These are phyloP conservation scores for Machimus atricapillus DNA, from an alignment of 2,888 invertebrate genomes.

Conservation along the genomic window DNA sequence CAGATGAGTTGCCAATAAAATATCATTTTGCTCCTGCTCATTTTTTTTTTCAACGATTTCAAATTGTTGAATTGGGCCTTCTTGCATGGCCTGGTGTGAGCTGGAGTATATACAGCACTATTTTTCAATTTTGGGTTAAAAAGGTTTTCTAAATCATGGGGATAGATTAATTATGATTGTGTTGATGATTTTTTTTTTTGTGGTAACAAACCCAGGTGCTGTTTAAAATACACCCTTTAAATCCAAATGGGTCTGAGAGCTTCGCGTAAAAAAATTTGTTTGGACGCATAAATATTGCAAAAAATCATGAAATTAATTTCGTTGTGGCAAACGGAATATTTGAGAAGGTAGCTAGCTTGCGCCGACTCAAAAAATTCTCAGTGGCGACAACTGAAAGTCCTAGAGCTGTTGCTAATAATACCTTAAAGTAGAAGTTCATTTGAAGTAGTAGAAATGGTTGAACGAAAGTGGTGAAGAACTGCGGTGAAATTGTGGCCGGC, in stretches of 20 bases:
- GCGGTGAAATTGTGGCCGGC: constrained; percentile 20
- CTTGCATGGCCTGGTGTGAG: not conserved
- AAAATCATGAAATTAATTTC: constrained; percentile 29
- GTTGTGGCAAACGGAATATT: not conserved
- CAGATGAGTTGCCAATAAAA: constrained; percentile 27
- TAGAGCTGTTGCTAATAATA: constrained; percentile 44
- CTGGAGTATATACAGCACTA: not conserved
- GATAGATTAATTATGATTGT: not conserved
- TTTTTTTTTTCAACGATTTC: not conserved
- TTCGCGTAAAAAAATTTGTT: constrained; percentile 1
- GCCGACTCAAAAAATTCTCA: constrained; percentile 34
- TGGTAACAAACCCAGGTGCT: not conserved
- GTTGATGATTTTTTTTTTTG: not conserved
- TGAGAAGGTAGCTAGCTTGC: constrained; percentile 42
- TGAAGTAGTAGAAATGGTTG: constrained; percentile 39
- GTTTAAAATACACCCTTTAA: not conserved
- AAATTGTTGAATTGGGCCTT: not conserved
- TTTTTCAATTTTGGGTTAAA: not conserved
- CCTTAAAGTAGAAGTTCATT: constrained; percentile 44
- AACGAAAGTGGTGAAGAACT: constrained; percentile 16
- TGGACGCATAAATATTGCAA: not conserved
- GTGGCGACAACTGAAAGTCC: constrained; percentile 32
- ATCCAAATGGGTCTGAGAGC: not conserved
- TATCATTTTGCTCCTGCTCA: not conserved
- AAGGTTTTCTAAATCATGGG: not conserved